Percentiles rank a stretch among this genome's conserved stretches.
Conservation (phyloP, 2,888 invertebrate species). For the Vandiemenella viatica region DNA sequence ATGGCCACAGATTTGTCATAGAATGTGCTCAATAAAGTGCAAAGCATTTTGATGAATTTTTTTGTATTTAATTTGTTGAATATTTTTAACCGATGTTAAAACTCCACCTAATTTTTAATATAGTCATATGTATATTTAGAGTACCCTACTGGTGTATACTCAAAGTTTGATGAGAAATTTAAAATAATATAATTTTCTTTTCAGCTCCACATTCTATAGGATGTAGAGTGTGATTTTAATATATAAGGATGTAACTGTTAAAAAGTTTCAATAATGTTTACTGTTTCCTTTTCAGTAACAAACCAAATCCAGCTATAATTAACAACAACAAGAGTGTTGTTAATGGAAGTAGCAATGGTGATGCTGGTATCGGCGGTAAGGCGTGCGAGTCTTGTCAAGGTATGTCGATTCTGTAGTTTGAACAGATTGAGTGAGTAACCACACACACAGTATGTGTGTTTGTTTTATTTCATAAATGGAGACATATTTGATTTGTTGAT, state of each 20-base stretch:
- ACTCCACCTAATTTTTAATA: too few relatives aligned
- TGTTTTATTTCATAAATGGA: conserved; percentile 1
- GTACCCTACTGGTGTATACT: too few relatives aligned
- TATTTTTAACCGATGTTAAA: too few relatives aligned
- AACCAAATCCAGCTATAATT: conserved; percentile 71
- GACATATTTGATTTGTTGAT: too few relatives aligned
- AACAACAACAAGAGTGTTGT: conserved; percentile 55
- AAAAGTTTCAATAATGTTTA: conserved; percentile 3
- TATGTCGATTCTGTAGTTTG: conserved; percentile 29
- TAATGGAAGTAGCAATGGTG: conserved; percentile 64
- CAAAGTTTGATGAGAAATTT: too few relatives aligned
- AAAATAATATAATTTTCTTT: conserved; percentile 26
- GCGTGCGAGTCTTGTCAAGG: conserved; percentile 75
- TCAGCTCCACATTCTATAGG: conserved; percentile 17
- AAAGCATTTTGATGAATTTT: too few relatives aligned
- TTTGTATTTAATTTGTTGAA: too few relatives aligned
- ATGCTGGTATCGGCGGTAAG: conserved; percentile 43
- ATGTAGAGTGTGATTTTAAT: conserved; percentile 8
- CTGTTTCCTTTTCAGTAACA: conserved; percentile 49
- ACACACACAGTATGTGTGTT: too few relatives aligned
- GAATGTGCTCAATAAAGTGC: too few relatives aligned
- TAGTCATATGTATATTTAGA: too few relatives aligned
- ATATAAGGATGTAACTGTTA: not conserved
- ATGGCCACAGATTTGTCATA: too few relatives aligned
- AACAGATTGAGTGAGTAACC: too few relatives aligned